A percentile compares a stretch with the other conserved stretches of the same genome.
These are phyloP conservation scores for Drosophila baimaii DNA, from an alignment of 1,140 invertebrate species.

Conservation along the genomic window DNA sequence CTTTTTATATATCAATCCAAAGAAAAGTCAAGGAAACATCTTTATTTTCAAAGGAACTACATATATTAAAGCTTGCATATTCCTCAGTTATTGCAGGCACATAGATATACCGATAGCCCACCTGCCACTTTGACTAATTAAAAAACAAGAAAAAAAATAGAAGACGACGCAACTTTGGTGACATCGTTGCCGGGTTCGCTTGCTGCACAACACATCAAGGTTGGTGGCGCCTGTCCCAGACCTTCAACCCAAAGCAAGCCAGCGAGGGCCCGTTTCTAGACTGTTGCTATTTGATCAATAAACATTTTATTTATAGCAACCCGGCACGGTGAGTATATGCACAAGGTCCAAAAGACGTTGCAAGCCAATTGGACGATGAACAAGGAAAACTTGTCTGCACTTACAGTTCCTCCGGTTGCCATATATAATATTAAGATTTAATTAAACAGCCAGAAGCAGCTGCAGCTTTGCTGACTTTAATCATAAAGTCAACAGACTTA, in stretches of 20 bases:
- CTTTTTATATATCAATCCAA: too few relatives aligned
- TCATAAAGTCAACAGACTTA: slow-evolving; percentile 15
- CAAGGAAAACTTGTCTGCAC: too few relatives aligned
- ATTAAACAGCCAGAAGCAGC: slow-evolving; percentile 24
- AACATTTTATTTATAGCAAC: slow-evolving; percentile 66
- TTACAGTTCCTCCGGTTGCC: slow-evolving; percentile 1
- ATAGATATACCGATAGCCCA: background rate
- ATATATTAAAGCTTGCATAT: background rate
- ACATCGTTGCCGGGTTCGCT: slow-evolving; percentile 43
- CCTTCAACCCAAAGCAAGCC: slow-evolving; percentile 51
- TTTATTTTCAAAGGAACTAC: background rate
- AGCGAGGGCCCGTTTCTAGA: slow-evolving; percentile 21
- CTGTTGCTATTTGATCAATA: slow-evolving; percentile 75
- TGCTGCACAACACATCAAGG: slow-evolving; percentile 45
- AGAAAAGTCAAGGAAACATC: background rate
- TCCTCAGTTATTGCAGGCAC: background rate
- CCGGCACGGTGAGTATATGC: slow-evolving; percentile 3
- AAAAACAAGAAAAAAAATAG: slow-evolving; percentile 54
- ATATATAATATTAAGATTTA: slow-evolving; percentile 9
- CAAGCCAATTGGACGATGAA: too few relatives aligned
- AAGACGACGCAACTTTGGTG: slow-evolving; percentile 20
- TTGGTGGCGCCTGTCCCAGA: slow-evolving; percentile 27
- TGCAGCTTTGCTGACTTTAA: background rate
- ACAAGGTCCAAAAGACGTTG: slow-evolving; percentile 39
- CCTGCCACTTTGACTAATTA: slow-evolving; percentile 56